phyloP scores from a whole-genome alignment of 2,113 vertebrate genomes.

The Seriola rivoliana region DNA sequence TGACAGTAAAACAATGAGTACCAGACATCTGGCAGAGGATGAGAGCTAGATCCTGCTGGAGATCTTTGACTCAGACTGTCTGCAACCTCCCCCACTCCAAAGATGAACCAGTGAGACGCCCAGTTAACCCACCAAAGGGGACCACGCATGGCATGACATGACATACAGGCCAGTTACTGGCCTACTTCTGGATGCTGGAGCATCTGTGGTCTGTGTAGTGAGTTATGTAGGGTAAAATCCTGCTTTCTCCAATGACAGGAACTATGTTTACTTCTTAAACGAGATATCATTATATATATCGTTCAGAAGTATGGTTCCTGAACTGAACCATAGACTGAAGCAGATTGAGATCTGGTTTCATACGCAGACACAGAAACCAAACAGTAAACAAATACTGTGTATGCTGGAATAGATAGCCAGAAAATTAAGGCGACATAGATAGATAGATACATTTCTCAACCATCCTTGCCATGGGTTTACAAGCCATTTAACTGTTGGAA shows the following conservation, averaged over 20 bases:
- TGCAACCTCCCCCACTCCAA: constrained; percentile 63
- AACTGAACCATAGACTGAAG: neutral
- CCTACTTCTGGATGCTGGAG: constrained; percentile 60
- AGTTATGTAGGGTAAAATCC: neutral
- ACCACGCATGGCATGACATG: constrained; percentile 36
- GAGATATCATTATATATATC: neutral
- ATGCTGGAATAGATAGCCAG: neutral
- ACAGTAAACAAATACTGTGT: neutral
- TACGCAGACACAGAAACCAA: neutral
- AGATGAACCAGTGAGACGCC: constrained; percentile 47
- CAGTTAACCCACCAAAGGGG: constrained; percentile 57
- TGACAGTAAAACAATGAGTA: constrained; percentile 34
- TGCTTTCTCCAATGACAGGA: neutral
- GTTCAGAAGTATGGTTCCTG: neutral
- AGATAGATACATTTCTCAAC: neutral
- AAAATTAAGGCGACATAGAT: neutral
- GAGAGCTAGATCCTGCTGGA: constrained; percentile 44
- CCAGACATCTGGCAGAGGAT: constrained; percentile 61
- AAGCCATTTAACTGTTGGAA: neutral
- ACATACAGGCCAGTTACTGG: constrained; percentile 67
- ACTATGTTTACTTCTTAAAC: neutral
- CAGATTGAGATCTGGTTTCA: neutral
- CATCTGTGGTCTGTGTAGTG: constrained; percentile 20
- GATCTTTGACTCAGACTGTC: constrained; percentile 55
- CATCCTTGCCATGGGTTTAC: neutral